A percentile compares a stretch with the other conserved stretches of the same genome.
phyloP scores from a whole-genome alignment of 2,797 vertebrate genomes.

The Pipistrellus pipistrellus region DNA sequence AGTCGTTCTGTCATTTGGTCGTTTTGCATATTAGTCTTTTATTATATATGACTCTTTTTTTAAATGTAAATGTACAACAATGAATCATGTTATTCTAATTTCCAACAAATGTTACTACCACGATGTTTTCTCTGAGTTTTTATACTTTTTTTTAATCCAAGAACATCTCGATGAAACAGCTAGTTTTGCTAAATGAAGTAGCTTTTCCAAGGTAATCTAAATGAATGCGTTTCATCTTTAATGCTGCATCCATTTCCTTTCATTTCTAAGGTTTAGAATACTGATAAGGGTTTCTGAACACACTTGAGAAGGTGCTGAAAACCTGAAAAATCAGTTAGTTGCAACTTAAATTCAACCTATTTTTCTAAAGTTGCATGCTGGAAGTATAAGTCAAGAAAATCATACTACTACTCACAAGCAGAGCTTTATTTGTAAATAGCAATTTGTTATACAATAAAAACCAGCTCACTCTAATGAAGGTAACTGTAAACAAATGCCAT shows the following conservation, averaged over 20 bases:
- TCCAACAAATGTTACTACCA: conserved; percentile 38
- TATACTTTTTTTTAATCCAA: conserved; percentile 42
- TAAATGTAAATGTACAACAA: not conserved
- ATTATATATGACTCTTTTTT: not conserved
- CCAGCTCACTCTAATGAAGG: conserved; percentile 14
- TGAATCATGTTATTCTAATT: conserved; percentile 29
- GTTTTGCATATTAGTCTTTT: too few species aligned
- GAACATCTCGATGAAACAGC: not conserved
- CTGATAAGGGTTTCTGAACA: not conserved
- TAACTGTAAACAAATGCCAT: conserved; percentile 3
- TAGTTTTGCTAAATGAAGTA: not conserved
- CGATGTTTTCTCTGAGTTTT: conserved; percentile 29
- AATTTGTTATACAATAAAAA: conserved; percentile 64
- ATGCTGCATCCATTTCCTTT: not conserved
- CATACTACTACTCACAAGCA: conserved; percentile 46
- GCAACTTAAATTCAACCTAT: conserved; percentile 50
- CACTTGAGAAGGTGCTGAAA: not conserved
- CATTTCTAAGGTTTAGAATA: conserved; percentile 34
- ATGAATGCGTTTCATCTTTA: not conserved
- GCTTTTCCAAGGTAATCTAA: conserved; percentile 29
- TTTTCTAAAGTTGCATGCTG: conserved; percentile 53
- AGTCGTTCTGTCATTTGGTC: too few species aligned
- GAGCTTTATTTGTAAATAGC: conserved; percentile 55
- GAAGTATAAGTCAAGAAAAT: conserved; percentile 51
- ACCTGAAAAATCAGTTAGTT: not conserved